Evolutionary conservation across 2,797 vertebrate genomes (phyloP), one percentile per base, ranked within the genome.

Genomic region (Galaxias olidus): DNA sequence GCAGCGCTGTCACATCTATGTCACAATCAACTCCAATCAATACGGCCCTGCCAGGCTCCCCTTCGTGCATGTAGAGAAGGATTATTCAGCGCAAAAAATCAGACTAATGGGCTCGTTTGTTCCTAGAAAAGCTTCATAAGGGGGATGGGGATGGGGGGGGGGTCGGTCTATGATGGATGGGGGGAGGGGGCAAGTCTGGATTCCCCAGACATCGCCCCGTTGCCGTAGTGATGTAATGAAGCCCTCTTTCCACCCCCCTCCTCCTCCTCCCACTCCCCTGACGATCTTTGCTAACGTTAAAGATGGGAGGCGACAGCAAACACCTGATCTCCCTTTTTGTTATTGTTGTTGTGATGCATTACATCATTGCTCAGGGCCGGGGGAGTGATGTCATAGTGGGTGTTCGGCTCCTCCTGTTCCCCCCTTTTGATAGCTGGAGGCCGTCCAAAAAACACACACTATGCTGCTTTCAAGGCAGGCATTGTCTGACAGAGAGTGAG

Each of bases 341-440:
- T 30, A 6, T 56, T 78, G 66, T 90, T 88, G 83, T 88, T 90
- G 76, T 87, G 74, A 81, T 77, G 78, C 88, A 92, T 92, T 91
- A 91, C 90, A 91, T 92, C 90, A 92, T 90, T 68, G 84, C 71
- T 76, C 0, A 54, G 81, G 79, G 80, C 78, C 72, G 65, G 63
- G 79, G 75, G 68, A 86, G 78, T 92, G 88, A 91, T 91, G 91
- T 90, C 89, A 90, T 90, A 17, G 48, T 40, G 70, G 63, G 73
- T 78, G 60, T 55, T 74, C 66, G 70, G 45, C 59, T 76, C 0
- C 19, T 1, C 4, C 72, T 72, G 65, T 79, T 63, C 77, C 72
- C 77, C 12, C 54, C 12, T 20, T 20, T 19, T 62, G 78, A 63
- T 70, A 69, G 76, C 76, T 87, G 89, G 82, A 86, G 60, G 59